Conservation (phyloP, 2,888 invertebrate genomes). For the Eretmocerus hayati region DNA sequence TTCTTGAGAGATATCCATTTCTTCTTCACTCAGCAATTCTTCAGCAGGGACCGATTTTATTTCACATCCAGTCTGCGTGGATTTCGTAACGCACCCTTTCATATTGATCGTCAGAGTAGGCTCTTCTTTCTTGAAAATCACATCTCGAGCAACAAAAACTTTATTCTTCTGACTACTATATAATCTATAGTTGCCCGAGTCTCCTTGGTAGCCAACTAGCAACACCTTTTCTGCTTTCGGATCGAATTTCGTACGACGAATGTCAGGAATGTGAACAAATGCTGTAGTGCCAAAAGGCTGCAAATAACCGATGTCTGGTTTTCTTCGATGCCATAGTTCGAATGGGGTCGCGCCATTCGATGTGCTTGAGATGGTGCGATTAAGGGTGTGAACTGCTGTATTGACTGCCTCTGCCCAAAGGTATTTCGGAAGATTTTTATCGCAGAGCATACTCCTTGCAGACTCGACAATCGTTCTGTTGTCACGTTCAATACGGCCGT, state of each 20-base stretch:
- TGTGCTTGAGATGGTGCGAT: neutral
- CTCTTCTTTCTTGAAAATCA: too few relatives aligned
- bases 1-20: too few relatives aligned
- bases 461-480: neutral
- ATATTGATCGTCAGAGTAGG: too few relatives aligned
- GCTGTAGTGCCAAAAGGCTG: conserved; percentile 3
- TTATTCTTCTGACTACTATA: too few relatives aligned
- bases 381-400: conserved; percentile 4
- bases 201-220: conserved; percentile 6
- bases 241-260: neutral
- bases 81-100: too few relatives aligned
- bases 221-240: neutral
- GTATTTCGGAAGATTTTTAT: neutral
- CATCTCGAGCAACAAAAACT: too few relatives aligned
- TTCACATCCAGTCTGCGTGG: too few relatives aligned
- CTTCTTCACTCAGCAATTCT: too few relatives aligned
- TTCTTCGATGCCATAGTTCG: conserved; percentile 1
- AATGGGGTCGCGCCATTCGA: neutral
- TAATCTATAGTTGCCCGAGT: conserved; percentile 9
- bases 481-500: neutral
- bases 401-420: conserved; percentile 10
- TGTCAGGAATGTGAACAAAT: neutral
- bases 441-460: neutral
- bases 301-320: conserved; percentile 1
- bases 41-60: too few relatives aligned